Conservation (phyloP, 2,888 invertebrate species). For the Oscheius sp. region DNA sequence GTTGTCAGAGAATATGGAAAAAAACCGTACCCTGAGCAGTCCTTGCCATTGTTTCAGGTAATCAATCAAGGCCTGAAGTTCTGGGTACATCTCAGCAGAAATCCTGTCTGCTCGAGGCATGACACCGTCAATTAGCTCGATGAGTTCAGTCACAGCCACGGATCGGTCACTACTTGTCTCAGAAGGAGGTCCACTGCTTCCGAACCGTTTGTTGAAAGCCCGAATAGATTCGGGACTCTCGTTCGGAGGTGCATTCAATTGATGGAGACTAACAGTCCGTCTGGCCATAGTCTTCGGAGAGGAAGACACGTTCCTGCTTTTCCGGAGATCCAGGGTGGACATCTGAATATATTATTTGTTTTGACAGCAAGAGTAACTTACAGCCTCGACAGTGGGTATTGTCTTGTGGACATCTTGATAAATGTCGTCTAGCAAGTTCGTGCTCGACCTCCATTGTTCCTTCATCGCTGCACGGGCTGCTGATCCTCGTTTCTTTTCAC, state of each 20-base stretch:
- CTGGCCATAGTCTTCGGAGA: slow-evolving; percentile 38
- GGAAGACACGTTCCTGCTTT: slow-evolving; percentile 37
- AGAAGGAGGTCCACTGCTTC: slow-evolving; percentile 32
- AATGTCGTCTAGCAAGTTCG: slow-evolving; percentile 67
- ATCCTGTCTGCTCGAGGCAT: slow-evolving; percentile 48
- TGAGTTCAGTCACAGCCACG: slow-evolving; percentile 39
- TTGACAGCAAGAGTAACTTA: slow-evolving; percentile 29
- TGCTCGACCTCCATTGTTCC: slow-evolving; percentile 70
- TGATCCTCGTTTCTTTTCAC: slow-evolving; percentile 58
- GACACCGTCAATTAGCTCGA: slow-evolving; percentile 58
- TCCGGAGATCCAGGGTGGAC: slow-evolving; percentile 49
- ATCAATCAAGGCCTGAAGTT: slow-evolving; percentile 60
- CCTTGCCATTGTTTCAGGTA: slow-evolving; percentile 66
- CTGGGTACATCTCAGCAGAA: slow-evolving; percentile 54
- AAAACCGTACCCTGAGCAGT: slow-evolving; percentile 47
- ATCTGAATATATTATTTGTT: slow-evolving; percentile 31
- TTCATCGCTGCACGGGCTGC: slow-evolving; percentile 59
- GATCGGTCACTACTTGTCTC: slow-evolving; percentile 36
- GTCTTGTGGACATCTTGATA: slow-evolving; percentile 69
- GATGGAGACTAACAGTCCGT: slow-evolving; percentile 49
- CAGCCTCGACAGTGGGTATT: slow-evolving; percentile 70
- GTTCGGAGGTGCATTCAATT: slow-evolving; percentile 40
- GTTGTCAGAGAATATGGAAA: not conserved
- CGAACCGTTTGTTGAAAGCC: slow-evolving; percentile 42
- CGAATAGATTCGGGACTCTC: slow-evolving; percentile 40